These are phyloP conservation scores for Girardia tigrina DNA, from an alignment of 2,888 invertebrate genomes.

Conservation along the genomic window DNA sequence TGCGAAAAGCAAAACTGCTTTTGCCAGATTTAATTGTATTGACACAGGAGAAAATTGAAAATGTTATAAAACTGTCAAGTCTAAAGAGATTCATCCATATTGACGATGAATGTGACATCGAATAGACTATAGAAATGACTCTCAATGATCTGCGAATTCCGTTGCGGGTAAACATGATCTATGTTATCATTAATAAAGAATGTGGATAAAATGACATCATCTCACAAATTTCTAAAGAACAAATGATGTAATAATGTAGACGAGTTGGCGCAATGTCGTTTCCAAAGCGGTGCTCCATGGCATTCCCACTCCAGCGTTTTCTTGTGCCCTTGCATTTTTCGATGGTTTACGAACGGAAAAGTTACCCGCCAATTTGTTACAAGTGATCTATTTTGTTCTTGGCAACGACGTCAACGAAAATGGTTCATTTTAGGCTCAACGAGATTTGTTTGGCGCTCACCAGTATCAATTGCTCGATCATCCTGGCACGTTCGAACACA, in stretches of 20 bases:
- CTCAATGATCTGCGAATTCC: no score
- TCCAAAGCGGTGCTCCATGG: slow-evolving; percentile 59
- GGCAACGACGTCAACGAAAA: neutral
- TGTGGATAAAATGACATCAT: no score
- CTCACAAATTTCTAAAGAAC: no score
- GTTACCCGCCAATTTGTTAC: slow-evolving; percentile 83
- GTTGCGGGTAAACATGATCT: no score
- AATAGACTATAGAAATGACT: no score
- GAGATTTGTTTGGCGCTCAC: slow-evolving; percentile 97
- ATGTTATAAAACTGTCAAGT: no score
- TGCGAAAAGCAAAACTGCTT: no score
- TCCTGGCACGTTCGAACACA: slow-evolving; percentile 80
- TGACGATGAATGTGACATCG: no score
- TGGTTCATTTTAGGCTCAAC: slow-evolving; percentile 61
- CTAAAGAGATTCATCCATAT: no score
- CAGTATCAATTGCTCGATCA: slow-evolving; percentile 76
- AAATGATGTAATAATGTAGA: slow-evolving; percentile 48
- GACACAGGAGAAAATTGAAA: no score
- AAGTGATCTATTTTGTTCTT: slow-evolving; percentile 53
- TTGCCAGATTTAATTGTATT: no score
- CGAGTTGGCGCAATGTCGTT: slow-evolving; percentile 72
- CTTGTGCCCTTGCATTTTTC: slow-evolving; percentile 84
- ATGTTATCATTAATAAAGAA: no score
- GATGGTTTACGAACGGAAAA: slow-evolving; percentile 77
- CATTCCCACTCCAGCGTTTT: slow-evolving; percentile 81